A percentile compares a stretch with the other conserved stretches of the same genome.
Conservation (phyloP, 2,888 invertebrate species). For the Mycalesis mineus region DNA sequence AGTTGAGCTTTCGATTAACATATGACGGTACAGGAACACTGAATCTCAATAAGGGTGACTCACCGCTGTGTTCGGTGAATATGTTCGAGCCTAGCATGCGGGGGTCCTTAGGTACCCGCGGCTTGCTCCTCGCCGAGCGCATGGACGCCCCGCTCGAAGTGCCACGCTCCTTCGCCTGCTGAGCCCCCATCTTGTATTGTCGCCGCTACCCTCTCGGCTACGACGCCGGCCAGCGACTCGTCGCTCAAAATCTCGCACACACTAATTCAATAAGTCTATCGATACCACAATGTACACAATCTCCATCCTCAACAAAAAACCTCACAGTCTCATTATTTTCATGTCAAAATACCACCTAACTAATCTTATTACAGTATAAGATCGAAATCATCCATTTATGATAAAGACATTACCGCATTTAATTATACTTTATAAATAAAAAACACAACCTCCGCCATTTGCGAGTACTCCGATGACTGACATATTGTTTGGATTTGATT, state of each 20-base stretch:
- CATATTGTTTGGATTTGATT: neutral
- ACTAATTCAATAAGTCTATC: constrained; percentile 58
- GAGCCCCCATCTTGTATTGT: constrained; percentile 87
- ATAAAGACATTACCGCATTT: constrained; percentile 47
- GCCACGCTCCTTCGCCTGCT: constrained; percentile 94
- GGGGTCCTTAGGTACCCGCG: constrained; percentile 87
- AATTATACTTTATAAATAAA: constrained; percentile 47
- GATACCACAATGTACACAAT: constrained; percentile 44
- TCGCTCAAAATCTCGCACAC: constrained; percentile 34
- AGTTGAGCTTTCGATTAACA: neutral
- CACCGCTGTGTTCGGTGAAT: constrained; percentile 96
- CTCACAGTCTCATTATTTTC: constrained; percentile 18
- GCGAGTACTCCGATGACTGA: constrained; percentile 33
- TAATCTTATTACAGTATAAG: constrained; percentile 28
- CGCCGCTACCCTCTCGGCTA: constrained; percentile 85
- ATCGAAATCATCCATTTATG: constrained; percentile 33
- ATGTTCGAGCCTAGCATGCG: constrained; percentile 92
- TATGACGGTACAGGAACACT: neutral
- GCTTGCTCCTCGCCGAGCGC: constrained; percentile 86
- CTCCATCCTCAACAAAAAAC: constrained; percentile 40
- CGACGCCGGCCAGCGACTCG: constrained; percentile 37
- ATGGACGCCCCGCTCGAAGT: constrained; percentile 85
- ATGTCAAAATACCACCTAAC: constrained; percentile 16
- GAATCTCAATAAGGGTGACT: constrained; percentile 53
- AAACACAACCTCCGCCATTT: constrained; percentile 71